Evolutionary conservation across 2,888 invertebrate species (phyloP), one percentile per base, ranked within the genome.

Genomic region (Nipponacmea schrenckii): DNA sequence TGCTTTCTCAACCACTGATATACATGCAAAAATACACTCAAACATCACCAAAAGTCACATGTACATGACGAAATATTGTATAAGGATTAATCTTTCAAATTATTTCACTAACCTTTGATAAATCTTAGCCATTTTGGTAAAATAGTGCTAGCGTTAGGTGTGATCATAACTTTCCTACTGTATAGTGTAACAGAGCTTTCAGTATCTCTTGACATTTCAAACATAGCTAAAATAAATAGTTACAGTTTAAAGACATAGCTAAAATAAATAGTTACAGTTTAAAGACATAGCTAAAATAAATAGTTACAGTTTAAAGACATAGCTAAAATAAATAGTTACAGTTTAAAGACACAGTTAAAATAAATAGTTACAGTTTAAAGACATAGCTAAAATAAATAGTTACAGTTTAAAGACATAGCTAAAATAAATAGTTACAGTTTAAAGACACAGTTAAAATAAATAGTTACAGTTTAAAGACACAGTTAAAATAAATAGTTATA

Each of bases 41-140:
- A n/a, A n/a, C n/a, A n/a, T n/a, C n/a, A n/a, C n/a, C n/a, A n/a
- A n/a, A n/a, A n/a, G n/a, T n/a, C n/a, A n/a, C n/a, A n/a, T n/a
- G n/a, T n/a, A n/a, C n/a, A n/a, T n/a, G n/a, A n/a, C n/a, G n/a
- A n/a, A n/a, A n/a, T n/a, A n/a, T n/a, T n/a, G n/a, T n/a, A n/a
- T n/a, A n/a, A 39, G 8, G 10, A 39, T 39, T 39, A 1, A 39
- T 39, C 10, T 39, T 39, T 39, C 39, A 39, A 39, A 39, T 39
- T 10, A 39, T 39, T 8, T 1, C 39, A 65, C 76, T 80, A 86
- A 92, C 93, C 98, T 92, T 96, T 96, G 2, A 98, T 91, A 90
- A 98, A 98, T 82, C 98, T 91, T 80, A 98, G 91, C 96, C 97
- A 98, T 86, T 96, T 95, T 0, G 97, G 97, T 76, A 98, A 90